Base-by-base conservation (phyloP, 2,113 vertebrate genomes). In the Phyllostomus discolor region DNA sequence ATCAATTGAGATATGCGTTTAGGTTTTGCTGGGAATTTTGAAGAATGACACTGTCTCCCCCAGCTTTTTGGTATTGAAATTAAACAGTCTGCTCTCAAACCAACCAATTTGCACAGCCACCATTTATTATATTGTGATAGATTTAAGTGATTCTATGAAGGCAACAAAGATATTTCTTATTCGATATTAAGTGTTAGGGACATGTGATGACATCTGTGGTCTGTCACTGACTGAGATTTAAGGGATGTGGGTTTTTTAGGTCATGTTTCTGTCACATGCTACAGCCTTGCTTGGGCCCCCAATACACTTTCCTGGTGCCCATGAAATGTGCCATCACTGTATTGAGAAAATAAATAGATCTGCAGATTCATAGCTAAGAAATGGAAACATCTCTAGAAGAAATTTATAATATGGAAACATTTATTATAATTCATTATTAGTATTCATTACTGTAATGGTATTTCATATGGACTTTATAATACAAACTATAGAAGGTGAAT, bases 181-280 rank as follows among this genome's bases (percentile, higher is more conserved):
- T 96, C 17, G 2, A 59, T 88, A 96, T 96, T 94, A 96, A 96
- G 92, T 97, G 94, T 66, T 84, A 43, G n/a, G 38, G 64, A 88
- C 78, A 82, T 75, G 35, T 86, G 88, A 88, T 92, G 96, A 91
- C 95, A 96, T 96, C 81, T 90, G 93, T 86, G 88, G 66, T 97
- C 67, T 94, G 69, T 94, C 67, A 90, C 70, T 85, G 67, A 73
- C 72, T 90, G 76, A 33, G 72, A 96, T 95, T 79, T 92, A 92
- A 92, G 69, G 91, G 35, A 96, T 88, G 52, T 83, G 94, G 10
- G 11, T 88, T 88, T 92, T 93, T 72, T 20, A 41, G 35, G 81
- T 88, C 95, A 94, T 84, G 78, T 86, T 96, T 94, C 91, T 86
- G 41, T 90, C 91, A 82, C 6, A 82, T 1, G 48, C 33, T 57